Conservation (phyloP, 2,113 vertebrate genomes). For the Electrona antarctica region DNA sequence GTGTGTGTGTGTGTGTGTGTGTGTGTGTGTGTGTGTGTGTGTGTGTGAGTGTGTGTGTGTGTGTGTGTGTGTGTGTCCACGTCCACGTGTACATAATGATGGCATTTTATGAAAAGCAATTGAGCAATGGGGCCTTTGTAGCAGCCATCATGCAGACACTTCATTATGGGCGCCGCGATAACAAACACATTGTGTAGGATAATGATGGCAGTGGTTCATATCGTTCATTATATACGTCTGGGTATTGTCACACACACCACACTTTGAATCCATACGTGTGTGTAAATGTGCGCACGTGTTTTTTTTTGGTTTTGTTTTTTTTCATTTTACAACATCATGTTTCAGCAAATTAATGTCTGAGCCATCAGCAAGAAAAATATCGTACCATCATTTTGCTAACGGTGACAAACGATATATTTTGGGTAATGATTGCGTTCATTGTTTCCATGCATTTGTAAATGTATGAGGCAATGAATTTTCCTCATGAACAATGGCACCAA, state of each 20-base stretch:
- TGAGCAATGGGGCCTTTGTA: conserved; percentile 73
- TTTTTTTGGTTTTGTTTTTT: conserved; percentile 62
- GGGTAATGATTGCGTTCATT: conserved; percentile 70
- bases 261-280: conserved; percentile 54
- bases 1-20: neutral
- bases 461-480: conserved; percentile 71
- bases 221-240: conserved; percentile 75
- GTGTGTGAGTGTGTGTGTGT: conserved; percentile 4
- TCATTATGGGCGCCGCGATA: conserved; percentile 75
- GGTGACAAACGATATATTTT: conserved; percentile 75
- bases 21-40: neutral
- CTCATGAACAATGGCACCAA: conserved; percentile 63
- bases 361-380: conserved; percentile 69
- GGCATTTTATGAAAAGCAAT: conserved; percentile 74
- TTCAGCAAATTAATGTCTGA: conserved; percentile 76
- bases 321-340: conserved; percentile 74
- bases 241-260: conserved; percentile 63
- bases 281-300: conserved; percentile 25
- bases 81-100: conserved; percentile 66
- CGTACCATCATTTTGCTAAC: conserved; percentile 64
- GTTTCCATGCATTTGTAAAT: conserved; percentile 68
- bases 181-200: conserved; percentile 75
- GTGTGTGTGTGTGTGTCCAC: too few species aligned
- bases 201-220: conserved; percentile 75
- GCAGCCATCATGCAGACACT: conserved; percentile 75